Evolutionary conservation across 2,797 vertebrate genomes (phyloP).

Genomic region (Ctenochaetus hawaiiensis): DNA sequence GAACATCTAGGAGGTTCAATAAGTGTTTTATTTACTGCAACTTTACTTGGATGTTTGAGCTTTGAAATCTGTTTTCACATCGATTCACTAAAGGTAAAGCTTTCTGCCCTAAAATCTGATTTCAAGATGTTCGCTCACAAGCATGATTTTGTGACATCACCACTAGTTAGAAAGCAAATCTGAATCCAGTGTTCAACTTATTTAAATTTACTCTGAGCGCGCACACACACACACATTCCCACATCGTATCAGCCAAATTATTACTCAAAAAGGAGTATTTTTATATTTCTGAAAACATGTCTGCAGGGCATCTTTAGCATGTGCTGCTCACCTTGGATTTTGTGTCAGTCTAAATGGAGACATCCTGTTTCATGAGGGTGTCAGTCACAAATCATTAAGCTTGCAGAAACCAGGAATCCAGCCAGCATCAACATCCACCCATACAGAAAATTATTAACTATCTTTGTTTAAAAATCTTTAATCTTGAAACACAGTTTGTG

Average conservation of each 20-base stretch:
- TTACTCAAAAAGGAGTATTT: constrained; percentile 43
- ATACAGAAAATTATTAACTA: background rate
- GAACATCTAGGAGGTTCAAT: too few species aligned
- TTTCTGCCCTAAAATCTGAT: too few species aligned
- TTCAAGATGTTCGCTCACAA: too few species aligned
- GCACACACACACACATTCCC: too few species aligned
- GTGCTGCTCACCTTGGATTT: constrained; percentile 34
- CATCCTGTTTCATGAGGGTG: constrained; percentile 63
- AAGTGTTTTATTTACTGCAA: too few species aligned
- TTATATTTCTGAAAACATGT: constrained; percentile 33
- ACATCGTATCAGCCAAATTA: constrained; percentile 18
- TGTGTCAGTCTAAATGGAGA: constrained; percentile 61
- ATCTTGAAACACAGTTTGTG: constrained; percentile 10
- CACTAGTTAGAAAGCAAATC: too few species aligned
- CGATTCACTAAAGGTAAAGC: too few species aligned
- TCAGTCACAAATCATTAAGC: constrained; percentile 55
- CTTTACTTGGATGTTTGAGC: too few species aligned
- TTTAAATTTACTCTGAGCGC: too few species aligned
- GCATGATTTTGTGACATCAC: too few species aligned
- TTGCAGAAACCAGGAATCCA: constrained; percentile 39
- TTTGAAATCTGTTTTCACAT: too few species aligned
- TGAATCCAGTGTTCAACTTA: too few species aligned
- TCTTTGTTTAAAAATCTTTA: background rate
- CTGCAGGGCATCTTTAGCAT: constrained; percentile 44
- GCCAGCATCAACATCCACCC: constrained; percentile 47